Conservation (phyloP, 2,888 invertebrate genomes). For the Xylota segnis region DNA sequence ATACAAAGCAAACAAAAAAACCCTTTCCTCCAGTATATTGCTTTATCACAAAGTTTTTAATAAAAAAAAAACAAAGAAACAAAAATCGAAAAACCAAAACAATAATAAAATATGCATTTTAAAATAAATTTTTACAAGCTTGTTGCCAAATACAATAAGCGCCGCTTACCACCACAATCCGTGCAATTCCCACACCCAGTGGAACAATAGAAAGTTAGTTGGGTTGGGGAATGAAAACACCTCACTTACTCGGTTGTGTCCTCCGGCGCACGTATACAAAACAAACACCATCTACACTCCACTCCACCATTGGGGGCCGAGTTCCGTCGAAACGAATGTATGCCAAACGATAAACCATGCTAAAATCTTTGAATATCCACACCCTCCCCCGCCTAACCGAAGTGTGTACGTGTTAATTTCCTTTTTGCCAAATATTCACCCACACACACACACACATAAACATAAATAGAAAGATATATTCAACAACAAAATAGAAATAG, state of each 20-base stretch:
- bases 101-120: conserved; percentile 5
- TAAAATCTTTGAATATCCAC: conserved; percentile 40
- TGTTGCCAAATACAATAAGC: conserved; percentile 22
- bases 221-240: not conserved
- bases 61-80: too few relatives aligned
- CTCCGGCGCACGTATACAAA: conserved; percentile 15
- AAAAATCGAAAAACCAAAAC: not conserved
- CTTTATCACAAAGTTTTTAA: too few relatives aligned
- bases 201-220: conserved; percentile 11
- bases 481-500: not conserved
- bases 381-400: not conserved
- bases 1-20: too few relatives aligned
- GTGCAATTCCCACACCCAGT: conserved; percentile 6
- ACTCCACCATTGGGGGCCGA: too few relatives aligned
- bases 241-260: not conserved
- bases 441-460: not conserved
- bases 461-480: too few relatives aligned
- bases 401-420: conserved; percentile 45
- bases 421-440: conserved; percentile 16
- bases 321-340: conserved; percentile 7
- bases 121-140: not conserved
- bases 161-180: conserved; percentile 11
- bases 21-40: too few relatives aligned
- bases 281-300: conserved; percentile 10
- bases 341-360: conserved; percentile 44